These are phyloP conservation scores for Mesoclemmys tuberculata DNA, from an alignment of 2,113 vertebrate species.

Conservation along the genomic window DNA sequence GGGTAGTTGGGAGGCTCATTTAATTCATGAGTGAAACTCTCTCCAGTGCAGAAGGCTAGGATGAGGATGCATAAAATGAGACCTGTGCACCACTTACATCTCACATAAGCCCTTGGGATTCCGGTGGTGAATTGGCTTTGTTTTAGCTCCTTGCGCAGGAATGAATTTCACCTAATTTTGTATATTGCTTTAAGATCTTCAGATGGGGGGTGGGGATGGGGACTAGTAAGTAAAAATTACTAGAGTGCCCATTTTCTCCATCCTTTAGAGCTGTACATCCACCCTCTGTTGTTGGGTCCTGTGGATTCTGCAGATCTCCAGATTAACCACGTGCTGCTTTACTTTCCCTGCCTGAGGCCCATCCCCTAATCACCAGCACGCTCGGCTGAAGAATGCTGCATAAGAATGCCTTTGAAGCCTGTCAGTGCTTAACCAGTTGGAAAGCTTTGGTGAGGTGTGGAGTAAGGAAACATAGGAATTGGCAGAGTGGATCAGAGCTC, in stretches of 20 bases:
- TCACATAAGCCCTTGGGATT: background rate
- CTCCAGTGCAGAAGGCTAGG: background rate
- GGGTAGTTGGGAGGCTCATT: background rate
- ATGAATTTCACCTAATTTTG: background rate
- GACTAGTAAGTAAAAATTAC: background rate
- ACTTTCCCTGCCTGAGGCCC: background rate
- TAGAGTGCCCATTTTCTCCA: background rate
- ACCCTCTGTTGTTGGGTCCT: too few species aligned
- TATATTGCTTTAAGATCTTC: background rate
- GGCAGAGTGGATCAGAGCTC: background rate
- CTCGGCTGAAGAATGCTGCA: background rate
- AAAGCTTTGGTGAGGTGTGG: background rate
- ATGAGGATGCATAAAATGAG: background rate
- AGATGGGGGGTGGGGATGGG: accelerated
- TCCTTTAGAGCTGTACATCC: background rate
- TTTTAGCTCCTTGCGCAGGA: background rate
- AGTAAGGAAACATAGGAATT: background rate
- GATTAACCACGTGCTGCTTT: too few species aligned
- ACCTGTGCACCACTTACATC: background rate
- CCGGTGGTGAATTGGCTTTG: accelerated
- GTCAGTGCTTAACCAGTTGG: background rate
- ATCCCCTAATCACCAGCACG: accelerated
- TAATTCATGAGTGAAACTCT: background rate
- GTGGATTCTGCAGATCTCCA: too few species aligned
- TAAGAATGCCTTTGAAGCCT: background rate